Conservation (phyloP, 2,797 vertebrate species). For the Meda fulgida region DNA sequence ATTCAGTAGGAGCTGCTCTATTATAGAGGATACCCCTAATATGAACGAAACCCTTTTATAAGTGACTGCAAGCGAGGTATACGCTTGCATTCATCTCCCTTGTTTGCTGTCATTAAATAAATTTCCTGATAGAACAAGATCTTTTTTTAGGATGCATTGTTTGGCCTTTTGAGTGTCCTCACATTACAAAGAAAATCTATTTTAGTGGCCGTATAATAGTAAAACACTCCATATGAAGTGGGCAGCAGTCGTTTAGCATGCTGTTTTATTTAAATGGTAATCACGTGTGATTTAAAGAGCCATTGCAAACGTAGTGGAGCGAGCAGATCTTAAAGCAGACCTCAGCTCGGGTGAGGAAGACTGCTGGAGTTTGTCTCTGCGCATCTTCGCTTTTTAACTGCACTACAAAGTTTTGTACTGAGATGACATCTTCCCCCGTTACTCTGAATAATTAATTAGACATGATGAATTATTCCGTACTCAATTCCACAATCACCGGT, state of each 20-base stretch:
- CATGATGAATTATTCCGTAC: slow-evolving; percentile 84
- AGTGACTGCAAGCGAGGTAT: background rate
- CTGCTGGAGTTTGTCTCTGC: slow-evolving; percentile 67
- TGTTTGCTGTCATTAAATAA: slow-evolving; percentile 27
- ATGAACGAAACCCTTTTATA: slow-evolving; percentile 5
- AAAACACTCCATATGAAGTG: slow-evolving; percentile 64
- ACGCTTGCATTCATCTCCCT: slow-evolving; percentile 1
- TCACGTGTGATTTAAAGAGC: slow-evolving; percentile 70
- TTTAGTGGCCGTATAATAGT: slow-evolving; percentile 64
- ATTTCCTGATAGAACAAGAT: slow-evolving; percentile 18
- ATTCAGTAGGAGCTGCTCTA: slow-evolving; percentile 17
- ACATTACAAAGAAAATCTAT: slow-evolving; percentile 60
- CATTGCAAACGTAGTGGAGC: slow-evolving; percentile 67
- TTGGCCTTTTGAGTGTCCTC: slow-evolving; percentile 29
- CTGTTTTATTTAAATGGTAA: slow-evolving; percentile 79
- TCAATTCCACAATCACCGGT: slow-evolving; percentile 56
- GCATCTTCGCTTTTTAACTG: slow-evolving; percentile 64
- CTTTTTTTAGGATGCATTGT: slow-evolving; percentile 5
- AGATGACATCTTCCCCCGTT: slow-evolving; percentile 63
- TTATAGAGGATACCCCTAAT: slow-evolving; percentile 8
- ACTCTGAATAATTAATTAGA: slow-evolving; percentile 87
- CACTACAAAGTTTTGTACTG: slow-evolving; percentile 66
- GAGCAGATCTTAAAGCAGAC: slow-evolving; percentile 68
- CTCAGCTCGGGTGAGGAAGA: slow-evolving; percentile 47
- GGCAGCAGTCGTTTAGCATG: slow-evolving; percentile 69